Evolutionary conservation across 2,113 vertebrate species (phyloP).

Genomic region (Pseudopipra pipra): DNA sequence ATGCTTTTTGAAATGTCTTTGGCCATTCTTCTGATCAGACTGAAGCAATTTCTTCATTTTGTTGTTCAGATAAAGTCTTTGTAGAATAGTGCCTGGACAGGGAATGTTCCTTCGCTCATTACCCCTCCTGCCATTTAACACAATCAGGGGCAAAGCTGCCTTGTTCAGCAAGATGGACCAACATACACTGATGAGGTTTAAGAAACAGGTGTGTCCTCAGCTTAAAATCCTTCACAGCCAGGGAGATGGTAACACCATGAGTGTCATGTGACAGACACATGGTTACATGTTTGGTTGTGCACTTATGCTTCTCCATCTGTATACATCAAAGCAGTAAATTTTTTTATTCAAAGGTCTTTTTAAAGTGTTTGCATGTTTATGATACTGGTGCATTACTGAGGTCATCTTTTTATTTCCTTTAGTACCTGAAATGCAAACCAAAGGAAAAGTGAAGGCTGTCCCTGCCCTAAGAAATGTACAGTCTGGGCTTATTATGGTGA

Average conservation of each 20-base stretch:
- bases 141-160: not conserved
- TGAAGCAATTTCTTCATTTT: not conserved
- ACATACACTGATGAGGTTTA: not conserved
- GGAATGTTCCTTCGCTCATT: fast-evolving
- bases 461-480: not conserved
- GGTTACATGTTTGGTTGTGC: fast-evolving
- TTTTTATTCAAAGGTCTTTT: not conserved
- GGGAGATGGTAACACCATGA: not conserved
- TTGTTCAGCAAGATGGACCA: not conserved
- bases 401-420: not conserved
- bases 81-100: not conserved
- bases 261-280: fast-evolving
- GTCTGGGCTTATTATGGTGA: not conserved
- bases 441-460: not conserved
- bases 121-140: not conserved
- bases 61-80: not conserved
- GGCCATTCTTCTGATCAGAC: not conserved
- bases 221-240: not conserved
- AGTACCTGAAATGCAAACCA: not conserved
- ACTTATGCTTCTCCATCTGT: not conserved
- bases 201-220: not conserved
- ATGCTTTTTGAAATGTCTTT: not conserved
- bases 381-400: not conserved
- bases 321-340: not conserved
- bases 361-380: not conserved